These are phyloP conservation scores for Cryptoblepharus egeriae DNA, from an alignment of 2,797 vertebrate genomes.

Conservation along the genomic window DNA sequence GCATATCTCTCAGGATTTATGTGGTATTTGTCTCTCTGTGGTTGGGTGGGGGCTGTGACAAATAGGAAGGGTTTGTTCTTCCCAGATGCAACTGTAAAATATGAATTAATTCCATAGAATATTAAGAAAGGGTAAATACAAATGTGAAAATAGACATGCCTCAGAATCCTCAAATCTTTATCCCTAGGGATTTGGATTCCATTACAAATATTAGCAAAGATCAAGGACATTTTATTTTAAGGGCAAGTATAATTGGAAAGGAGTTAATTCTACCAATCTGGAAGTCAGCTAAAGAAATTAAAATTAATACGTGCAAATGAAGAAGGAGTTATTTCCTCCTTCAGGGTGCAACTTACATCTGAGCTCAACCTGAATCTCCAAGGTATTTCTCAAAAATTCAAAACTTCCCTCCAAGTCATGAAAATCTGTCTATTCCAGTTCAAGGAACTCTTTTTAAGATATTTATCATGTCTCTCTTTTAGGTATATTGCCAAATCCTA, in stretches of 20 bases:
- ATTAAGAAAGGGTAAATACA: conserved; percentile 57
- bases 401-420: background rate
- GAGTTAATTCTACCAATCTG: conserved; percentile 59
- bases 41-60: background rate
- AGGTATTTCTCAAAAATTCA: background rate
- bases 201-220: conserved; percentile 67
- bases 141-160: conserved; percentile 38
- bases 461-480: background rate
- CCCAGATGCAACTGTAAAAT: conserved; percentile 4
- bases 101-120: conserved; percentile 52
- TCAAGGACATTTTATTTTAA: conserved; percentile 67
- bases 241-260: conserved; percentile 62
- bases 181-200: conserved; percentile 59
- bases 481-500: conserved; percentile 18
- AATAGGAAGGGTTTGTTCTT: conserved; percentile 4
- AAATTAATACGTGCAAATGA: conserved; percentile 49
- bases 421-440: background rate
- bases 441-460: background rate
- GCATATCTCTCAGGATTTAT: background rate
- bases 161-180: conserved; percentile 51
- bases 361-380: conserved; percentile 32
- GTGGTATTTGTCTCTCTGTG: background rate
- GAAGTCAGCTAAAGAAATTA: conserved; percentile 55
- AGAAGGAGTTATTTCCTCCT: conserved; percentile 16
- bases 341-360: conserved; percentile 9